Evolutionary conservation across 2,888 invertebrate species (phyloP).

Genomic region (Pachycephus smyrnensis): DNA sequence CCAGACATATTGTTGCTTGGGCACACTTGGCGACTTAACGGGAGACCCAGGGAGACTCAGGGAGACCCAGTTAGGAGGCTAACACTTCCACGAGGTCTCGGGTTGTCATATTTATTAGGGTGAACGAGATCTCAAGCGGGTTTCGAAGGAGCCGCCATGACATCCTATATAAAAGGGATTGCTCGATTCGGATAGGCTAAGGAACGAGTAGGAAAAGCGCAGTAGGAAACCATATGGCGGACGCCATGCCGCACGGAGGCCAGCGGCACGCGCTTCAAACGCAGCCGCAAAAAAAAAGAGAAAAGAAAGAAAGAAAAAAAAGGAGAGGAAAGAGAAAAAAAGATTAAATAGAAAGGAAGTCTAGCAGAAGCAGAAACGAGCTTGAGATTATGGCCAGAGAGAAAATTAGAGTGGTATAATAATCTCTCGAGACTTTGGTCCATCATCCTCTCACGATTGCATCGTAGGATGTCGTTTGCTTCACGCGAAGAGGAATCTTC

Average conservation of each 20-base stretch:
- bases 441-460: not conserved
- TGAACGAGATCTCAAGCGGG: conserved; percentile 13
- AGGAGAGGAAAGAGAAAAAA: conserved; percentile 22
- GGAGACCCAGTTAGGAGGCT: conserved; percentile 31
- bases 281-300: conserved; percentile 13
- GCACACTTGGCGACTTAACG: not conserved
- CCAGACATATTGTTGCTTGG: not conserved
- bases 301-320: conserved; percentile 16
- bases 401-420: not conserved
- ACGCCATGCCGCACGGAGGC: conserved; percentile 29
- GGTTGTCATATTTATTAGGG: conserved; percentile 49
- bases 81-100: conserved; percentile 41
- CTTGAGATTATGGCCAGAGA: not conserved
- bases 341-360: not conserved
- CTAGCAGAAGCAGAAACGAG: not conserved
- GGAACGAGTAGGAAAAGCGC: not conserved
- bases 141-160: not conserved
- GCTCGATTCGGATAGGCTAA: not conserved
- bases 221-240: conserved; percentile 48
- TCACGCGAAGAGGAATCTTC: not conserved
- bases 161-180: not conserved
- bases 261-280: conserved; percentile 43
- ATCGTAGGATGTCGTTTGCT: not conserved
- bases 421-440: not conserved
- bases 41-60: not conserved